These are phyloP conservation scores for Phortica magna DNA, from an alignment of 2,888 invertebrate species.

Conservation along the genomic window DNA sequence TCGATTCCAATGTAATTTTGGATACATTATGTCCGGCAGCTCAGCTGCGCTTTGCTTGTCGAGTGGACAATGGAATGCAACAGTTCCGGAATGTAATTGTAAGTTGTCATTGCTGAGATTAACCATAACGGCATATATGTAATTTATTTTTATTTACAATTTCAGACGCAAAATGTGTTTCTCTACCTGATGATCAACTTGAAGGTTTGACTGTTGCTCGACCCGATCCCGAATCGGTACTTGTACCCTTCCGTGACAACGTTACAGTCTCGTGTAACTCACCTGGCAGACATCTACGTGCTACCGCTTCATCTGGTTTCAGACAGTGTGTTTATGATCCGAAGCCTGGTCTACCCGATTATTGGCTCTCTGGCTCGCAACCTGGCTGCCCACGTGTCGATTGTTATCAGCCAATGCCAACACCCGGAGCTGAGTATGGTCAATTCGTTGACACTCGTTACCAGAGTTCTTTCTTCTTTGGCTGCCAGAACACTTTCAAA, in stretches of 20 bases:
- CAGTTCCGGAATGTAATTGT: slow-evolving; percentile 96
- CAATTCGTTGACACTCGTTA: slow-evolving; percentile 92
- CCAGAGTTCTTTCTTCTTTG: slow-evolving; percentile 96
- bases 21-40: slow-evolving; percentile 94
- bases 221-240: slow-evolving; percentile 88
- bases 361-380: slow-evolving; percentile 92
- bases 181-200: slow-evolving; percentile 91
- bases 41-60: slow-evolving; percentile 91
- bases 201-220: slow-evolving; percentile 90
- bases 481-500: slow-evolving; percentile 97
- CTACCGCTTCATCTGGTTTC: slow-evolving; percentile 90
- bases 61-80: slow-evolving; percentile 95
- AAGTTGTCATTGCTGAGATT: slow-evolving; percentile 76
- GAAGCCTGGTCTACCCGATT: slow-evolving; percentile 91
- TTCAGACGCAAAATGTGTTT: slow-evolving; percentile 92
- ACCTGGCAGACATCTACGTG: slow-evolving; percentile 87
- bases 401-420: slow-evolving; percentile 93
- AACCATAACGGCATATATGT: neutral
- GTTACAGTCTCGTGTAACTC: slow-evolving; percentile 90
- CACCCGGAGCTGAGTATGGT: slow-evolving; percentile 96
- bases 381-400: slow-evolving; percentile 93
- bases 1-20: slow-evolving; percentile 95
- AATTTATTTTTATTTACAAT: neutral
- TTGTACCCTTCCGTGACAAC: slow-evolving; percentile 93
- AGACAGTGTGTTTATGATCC: slow-evolving; percentile 98